phyloP scores from a whole-genome alignment of 2,797 vertebrate species.

The Aeoliscus strigatus region DNA sequence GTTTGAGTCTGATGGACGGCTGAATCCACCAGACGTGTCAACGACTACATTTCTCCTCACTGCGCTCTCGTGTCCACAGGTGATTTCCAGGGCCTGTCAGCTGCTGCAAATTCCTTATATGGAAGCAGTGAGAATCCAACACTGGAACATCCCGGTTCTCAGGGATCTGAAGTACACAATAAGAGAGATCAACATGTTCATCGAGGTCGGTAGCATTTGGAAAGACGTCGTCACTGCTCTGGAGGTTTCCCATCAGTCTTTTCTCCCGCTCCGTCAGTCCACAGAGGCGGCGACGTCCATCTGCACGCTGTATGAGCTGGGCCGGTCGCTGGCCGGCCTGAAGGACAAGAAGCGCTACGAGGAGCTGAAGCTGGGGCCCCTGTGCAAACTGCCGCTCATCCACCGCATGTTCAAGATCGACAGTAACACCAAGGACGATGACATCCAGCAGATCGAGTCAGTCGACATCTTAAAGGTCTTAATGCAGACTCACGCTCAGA shows the following conservation, averaged over 20 bases:
- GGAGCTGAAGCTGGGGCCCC: conserved; percentile 76
- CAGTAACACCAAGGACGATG: conserved; percentile 74
- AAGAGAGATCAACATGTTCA: conserved; percentile 73
- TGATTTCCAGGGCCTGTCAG: conserved; percentile 55
- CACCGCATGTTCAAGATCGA: conserved; percentile 75
- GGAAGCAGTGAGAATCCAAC: conserved; percentile 33
- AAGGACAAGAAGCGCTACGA: conserved; percentile 78
- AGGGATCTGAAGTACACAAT: conserved; percentile 65
- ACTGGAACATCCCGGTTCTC: conserved; percentile 51
- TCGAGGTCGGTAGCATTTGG: conserved; percentile 58
- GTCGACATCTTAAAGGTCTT: conserved; percentile 76
- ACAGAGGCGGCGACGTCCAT: conserved; percentile 57
- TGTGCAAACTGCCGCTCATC: conserved; percentile 75
- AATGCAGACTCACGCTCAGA: too few relatives aligned
- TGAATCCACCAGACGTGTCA: too few relatives aligned
- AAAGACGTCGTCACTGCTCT: neutral
- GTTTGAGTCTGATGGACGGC: too few relatives aligned
- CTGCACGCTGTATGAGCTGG: conserved; percentile 77
- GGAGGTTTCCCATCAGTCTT: too few relatives aligned
- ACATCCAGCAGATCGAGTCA: conserved; percentile 74
- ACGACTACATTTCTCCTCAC: too few relatives aligned
- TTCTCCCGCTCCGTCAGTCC: conserved; percentile 42
- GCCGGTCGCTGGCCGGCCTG: conserved; percentile 69
- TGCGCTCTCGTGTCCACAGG: conserved; percentile 60
- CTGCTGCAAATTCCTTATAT: conserved; percentile 59